These are phyloP conservation scores for Caenorhabditis inopinata DNA, from an alignment of 1,140 invertebrate species.

Conservation along the genomic window DNA sequence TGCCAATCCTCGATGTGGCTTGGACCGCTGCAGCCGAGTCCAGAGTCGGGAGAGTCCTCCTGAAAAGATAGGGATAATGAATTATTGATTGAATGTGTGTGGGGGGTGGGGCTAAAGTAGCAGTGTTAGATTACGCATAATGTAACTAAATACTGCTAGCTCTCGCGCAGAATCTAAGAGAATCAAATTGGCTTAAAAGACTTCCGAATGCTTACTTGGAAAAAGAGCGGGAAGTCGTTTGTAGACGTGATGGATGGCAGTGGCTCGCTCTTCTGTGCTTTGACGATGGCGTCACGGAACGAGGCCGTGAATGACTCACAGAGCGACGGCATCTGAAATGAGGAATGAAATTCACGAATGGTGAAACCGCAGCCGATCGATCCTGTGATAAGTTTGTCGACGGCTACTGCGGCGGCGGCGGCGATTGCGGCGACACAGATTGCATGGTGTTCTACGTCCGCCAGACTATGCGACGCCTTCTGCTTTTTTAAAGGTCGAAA, in stretches of 20 bases:
- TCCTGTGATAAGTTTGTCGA: not conserved
- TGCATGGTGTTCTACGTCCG: no score
- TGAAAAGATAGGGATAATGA: not conserved
- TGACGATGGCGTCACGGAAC: conserved; percentile 34
- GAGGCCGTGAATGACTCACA: conserved; percentile 37
- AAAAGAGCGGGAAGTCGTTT: conserved; percentile 26
- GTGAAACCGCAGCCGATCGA: no score
- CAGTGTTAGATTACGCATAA: no score
- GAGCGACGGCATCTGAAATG: conserved; percentile 38
- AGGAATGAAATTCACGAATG: no score
- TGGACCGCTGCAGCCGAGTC: conserved; percentile 59
- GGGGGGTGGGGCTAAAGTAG: conserved; percentile 13
- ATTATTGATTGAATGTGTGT: conserved; percentile 48
- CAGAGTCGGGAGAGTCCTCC: conserved; percentile 56
- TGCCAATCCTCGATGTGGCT: conserved; percentile 65
- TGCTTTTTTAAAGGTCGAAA: no score
- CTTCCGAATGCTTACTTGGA: not conserved
- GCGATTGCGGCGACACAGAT: no score
- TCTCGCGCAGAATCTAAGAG: no score
- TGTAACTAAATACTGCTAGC: no score
- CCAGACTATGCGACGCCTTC: no score
- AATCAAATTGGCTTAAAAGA: conserved; percentile 42
- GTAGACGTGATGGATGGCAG: conserved; percentile 36
- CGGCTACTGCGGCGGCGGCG: not conserved
- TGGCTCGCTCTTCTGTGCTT: conserved; percentile 26